Percentiles rank a stretch among this genome's conserved stretches.
Conservation (phyloP, 2,113 vertebrate species). For the Sisor rabdophorus region DNA sequence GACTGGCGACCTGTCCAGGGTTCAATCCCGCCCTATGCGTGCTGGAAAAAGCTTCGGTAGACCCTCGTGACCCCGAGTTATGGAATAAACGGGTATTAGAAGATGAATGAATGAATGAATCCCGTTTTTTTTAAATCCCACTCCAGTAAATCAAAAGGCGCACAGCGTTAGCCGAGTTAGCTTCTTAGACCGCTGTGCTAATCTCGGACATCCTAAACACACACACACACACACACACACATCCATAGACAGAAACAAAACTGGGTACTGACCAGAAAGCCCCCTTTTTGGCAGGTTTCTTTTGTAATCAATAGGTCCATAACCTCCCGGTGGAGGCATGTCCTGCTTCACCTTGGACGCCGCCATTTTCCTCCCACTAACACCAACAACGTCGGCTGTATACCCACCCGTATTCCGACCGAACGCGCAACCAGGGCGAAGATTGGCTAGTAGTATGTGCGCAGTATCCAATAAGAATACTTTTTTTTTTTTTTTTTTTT, state of each 20-base stretch:
- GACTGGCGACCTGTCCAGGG: no score
- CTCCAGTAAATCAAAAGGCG: background rate
- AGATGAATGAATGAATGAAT: no score
- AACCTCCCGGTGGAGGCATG: conserved; percentile 88
- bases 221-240: no score
- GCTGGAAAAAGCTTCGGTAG: no score
- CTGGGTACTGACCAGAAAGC: conserved; percentile 74
- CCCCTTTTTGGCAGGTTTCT: conserved; percentile 86
- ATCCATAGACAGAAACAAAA: no score
- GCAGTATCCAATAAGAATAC: background rate
- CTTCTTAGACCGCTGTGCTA: background rate
- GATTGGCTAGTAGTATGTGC: background rate
- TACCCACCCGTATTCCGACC: background rate
- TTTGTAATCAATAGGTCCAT: conserved; percentile 83
- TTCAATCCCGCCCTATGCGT: no score
- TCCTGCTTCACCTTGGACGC: conserved; percentile 96
- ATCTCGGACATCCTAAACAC: background rate
- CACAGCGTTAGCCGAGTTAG: background rate
- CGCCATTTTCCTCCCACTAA: conserved; percentile 72
- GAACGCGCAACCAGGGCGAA: no score
- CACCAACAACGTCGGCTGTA: background rate
- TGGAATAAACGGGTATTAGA: no score
- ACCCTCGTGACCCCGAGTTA: no score
- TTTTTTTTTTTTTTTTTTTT: no score
- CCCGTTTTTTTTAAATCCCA: no score